These are phyloP conservation scores for Lapara coniferarum DNA, from an alignment of 2,888 invertebrate species.

Conservation along the genomic window DNA sequence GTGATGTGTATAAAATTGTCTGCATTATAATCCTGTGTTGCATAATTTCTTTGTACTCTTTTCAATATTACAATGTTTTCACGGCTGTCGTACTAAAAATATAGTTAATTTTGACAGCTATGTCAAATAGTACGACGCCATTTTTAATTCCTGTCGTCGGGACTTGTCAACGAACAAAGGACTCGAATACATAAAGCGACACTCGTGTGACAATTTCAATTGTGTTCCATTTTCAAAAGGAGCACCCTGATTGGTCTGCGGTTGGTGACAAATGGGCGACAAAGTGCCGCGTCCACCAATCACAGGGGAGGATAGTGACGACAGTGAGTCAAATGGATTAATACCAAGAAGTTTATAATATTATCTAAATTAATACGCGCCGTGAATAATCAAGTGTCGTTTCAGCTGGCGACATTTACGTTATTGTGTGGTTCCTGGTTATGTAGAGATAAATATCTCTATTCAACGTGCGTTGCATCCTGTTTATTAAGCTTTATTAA, in stretches of 20 bases:
- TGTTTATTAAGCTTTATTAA: too few relatives aligned
- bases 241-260: constrained; percentile 63
- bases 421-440: background rate
- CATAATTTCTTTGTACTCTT: constrained; percentile 31
- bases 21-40: constrained; percentile 50
- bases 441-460: constrained; percentile 7
- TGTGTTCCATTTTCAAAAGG: constrained; percentile 63
- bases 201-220: constrained; percentile 69
- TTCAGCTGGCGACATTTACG: constrained; percentile 32
- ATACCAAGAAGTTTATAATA: too few relatives aligned
- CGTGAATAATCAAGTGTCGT: constrained; percentile 56
- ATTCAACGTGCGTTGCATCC: background rate
- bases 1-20: constrained; percentile 75
- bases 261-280: constrained; percentile 83
- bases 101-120: constrained; percentile 2
- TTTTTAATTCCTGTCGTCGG: constrained; percentile 35
- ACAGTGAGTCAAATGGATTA: constrained; percentile 48
- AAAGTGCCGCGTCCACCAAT: constrained; percentile 66
- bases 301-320: constrained; percentile 41
- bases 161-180: constrained; percentile 45
- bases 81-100: constrained; percentile 45
- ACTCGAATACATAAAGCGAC: constrained; percentile 58
- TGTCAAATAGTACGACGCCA: constrained; percentile 36
- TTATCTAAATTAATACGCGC: too few relatives aligned
- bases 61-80: constrained; percentile 39